Base-by-base conservation (phyloP, 2,113 vertebrate species). In the Rutilus rutilus region DNA sequence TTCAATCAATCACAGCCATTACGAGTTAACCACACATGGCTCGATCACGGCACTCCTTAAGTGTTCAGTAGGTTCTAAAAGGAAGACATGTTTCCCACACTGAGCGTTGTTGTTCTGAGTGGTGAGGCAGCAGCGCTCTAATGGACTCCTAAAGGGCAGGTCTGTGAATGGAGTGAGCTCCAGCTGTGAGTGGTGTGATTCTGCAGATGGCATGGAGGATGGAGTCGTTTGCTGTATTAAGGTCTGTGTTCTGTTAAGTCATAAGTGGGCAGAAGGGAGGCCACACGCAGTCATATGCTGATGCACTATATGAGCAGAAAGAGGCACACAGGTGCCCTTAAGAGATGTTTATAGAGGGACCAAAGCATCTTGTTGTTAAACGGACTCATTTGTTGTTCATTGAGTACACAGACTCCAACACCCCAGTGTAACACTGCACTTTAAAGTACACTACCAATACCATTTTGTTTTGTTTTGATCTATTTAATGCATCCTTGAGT, bases 151-250 rank as follows among this genome's bases (percentile, higher is more conserved):
- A 33, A 60, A 78, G 50, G 8, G 76, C 57, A 64, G 59, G 59
- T 47, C 78, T 45, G 78, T 39, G 36, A 45, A 80, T 5, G 7
- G 36, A 7, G 23, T 64, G 59, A 27, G 45, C 62, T 82, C 80
- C 64, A 69, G 80, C 64, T 67, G 80, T 82, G 80, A 82, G 62
- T 27, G n/a, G 39, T 30, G 39, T 67, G 79, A 52, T 67, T 82
- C 62, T 82, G 42, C 62, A 82, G 62, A 67, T 54, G 80, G 27
- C 64, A 82, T 23, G 42, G 47, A 69, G 10, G 27, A 67, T 17
- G 78, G 36, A 82, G 64, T 11, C 5, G 1, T 36, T n/a, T 82
- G 25, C 64, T 82, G 25, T 36, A 69, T 69, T 69, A n/a, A 52
- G 45, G 62, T 52, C 62, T 82, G n/a, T 21, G 30, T 19, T 45